Evolutionary conservation across 2,797 vertebrate species (phyloP).

Genomic region (Ateles fusciceps): DNA sequence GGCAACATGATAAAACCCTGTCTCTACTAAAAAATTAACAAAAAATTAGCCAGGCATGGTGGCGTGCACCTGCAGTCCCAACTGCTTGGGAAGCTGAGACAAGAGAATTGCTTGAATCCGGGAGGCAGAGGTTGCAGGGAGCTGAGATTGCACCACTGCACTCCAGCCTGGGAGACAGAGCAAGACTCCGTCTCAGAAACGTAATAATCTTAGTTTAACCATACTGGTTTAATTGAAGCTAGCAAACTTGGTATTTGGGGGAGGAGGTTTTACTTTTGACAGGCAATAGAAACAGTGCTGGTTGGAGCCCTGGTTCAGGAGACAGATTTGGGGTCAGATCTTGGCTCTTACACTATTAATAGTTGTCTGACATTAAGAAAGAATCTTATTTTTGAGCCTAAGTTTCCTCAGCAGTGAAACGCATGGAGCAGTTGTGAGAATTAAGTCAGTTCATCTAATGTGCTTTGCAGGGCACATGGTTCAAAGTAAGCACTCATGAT

Average conservation of each 20-base stretch:
- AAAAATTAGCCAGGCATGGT: too few species aligned
- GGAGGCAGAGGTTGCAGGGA: too few species aligned
- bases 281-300: neutral
- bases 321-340: neutral
- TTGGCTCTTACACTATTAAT: neutral
- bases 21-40: too few species aligned
- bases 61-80: too few species aligned
- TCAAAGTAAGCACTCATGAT: neutral
- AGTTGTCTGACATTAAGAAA: neutral
- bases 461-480: neutral
- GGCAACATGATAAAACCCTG: too few species aligned
- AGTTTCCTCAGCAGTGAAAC: neutral
- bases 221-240: neutral
- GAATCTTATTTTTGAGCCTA: neutral
- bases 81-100: too few species aligned
- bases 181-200: neutral
- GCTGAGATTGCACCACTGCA: too few species aligned
- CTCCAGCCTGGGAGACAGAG: too few species aligned
- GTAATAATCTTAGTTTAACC: neutral
- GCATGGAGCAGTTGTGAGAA: neutral
- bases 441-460: neutral
- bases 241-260: neutral
- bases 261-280: neutral
- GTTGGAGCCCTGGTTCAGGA: neutral
- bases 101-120: too few species aligned